Percentiles rank a stretch among this genome's conserved stretches.
These are phyloP conservation scores for Triops longicaudatus DNA, from an alignment of 1,140 invertebrate genomes.

Conservation along the genomic window DNA sequence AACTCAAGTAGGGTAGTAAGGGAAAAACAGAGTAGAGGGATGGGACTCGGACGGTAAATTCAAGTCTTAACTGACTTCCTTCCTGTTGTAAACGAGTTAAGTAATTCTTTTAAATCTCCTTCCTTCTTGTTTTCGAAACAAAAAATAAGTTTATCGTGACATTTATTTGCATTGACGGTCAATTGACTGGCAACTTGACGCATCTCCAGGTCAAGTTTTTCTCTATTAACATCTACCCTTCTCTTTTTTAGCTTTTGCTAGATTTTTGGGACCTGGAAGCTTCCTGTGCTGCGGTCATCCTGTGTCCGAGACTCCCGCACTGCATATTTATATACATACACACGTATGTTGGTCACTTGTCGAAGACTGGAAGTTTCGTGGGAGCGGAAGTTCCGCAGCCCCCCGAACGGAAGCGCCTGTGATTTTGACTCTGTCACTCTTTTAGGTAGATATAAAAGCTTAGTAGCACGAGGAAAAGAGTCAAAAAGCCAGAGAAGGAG, in stretches of 20 bases:
- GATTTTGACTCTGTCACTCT: conserved; percentile 15
- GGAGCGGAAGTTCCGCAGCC: background rate
- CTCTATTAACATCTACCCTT: no score
- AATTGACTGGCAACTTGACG: no score
- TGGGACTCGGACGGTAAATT: background rate
- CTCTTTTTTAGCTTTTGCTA: background rate
- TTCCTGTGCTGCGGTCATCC: conserved; percentile 1
- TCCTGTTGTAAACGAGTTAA: background rate
- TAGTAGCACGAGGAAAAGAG: background rate
- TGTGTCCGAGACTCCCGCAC: background rate
- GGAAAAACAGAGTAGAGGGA: background rate
- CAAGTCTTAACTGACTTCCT: conserved; percentile 7
- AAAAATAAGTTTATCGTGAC: no score
- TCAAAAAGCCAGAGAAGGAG: background rate
- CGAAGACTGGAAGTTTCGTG: conserved; percentile 11
- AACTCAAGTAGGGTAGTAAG: no score
- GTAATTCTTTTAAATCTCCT: background rate
- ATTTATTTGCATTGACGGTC: no score
- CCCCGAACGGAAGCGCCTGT: conserved; percentile 1
- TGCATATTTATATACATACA: background rate
- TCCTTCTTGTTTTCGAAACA: no score
- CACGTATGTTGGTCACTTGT: background rate
- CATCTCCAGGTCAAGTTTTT: no score
- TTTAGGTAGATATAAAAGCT: conserved; percentile 16
- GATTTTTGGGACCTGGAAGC: background rate